Evolutionary conservation across 2,888 invertebrate genomes (phyloP).

Genomic region (Eupithecia dodoneata): DNA sequence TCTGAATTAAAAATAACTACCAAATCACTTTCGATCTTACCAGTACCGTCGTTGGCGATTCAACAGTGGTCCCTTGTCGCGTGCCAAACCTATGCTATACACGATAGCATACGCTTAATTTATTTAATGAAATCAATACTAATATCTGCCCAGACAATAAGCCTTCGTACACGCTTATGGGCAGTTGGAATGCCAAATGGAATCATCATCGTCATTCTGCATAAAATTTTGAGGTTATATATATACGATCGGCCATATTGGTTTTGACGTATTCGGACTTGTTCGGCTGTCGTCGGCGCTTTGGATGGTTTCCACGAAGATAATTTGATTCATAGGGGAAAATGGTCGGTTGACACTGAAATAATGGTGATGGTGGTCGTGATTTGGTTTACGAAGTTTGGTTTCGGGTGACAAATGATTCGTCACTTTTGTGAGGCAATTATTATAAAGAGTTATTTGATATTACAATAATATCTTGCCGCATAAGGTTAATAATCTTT

Average conservation of each 20-base stretch:
- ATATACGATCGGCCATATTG: slow-evolving; percentile 83
- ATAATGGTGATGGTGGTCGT: slow-evolving; percentile 28
- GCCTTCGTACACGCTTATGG: slow-evolving; percentile 81
- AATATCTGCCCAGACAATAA: slow-evolving; percentile 83
- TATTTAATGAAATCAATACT: slow-evolving; percentile 84
- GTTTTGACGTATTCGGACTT: slow-evolving; percentile 56
- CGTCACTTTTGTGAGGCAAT: slow-evolving; percentile 6
- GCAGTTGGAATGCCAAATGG: slow-evolving; percentile 81
- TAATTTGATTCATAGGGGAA: slow-evolving; percentile 63
- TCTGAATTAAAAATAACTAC: background rate
- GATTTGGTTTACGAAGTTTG: slow-evolving; percentile 17
- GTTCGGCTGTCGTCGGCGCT: slow-evolving; percentile 63
- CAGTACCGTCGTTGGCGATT: slow-evolving; percentile 72
- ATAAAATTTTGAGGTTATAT: slow-evolving; percentile 83
- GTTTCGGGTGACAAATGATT: slow-evolving; percentile 21
- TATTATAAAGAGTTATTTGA: background rate
- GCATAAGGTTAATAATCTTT: background rate
- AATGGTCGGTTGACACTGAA: slow-evolving; percentile 56
- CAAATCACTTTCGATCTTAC: slow-evolving; percentile 16
- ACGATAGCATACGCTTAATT: slow-evolving; percentile 80
- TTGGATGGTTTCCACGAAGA: slow-evolving; percentile 73
- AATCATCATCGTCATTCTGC: slow-evolving; percentile 82
- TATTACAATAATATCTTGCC: background rate
- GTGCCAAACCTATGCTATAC: slow-evolving; percentile 81
- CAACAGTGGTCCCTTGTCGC: slow-evolving; percentile 74